Conservation (phyloP, 2,113 vertebrate species). For the Psephotus haematonotus region DNA sequence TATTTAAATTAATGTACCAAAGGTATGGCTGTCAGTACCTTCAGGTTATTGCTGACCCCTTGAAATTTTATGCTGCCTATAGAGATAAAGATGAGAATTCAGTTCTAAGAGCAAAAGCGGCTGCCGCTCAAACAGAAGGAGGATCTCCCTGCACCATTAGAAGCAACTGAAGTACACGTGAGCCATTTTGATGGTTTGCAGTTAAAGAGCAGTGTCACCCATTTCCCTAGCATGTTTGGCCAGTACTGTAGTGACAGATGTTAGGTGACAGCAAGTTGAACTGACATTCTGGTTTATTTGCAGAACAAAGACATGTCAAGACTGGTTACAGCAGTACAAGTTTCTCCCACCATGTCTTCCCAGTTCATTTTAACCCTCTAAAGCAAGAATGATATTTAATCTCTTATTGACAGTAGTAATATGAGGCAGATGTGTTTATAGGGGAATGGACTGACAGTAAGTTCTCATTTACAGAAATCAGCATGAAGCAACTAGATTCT, state of each 20-base stretch:
- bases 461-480: constrained; percentile 12
- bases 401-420: not conserved
- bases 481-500: not conserved
- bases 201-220: not conserved
- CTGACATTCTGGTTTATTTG: constrained; percentile 49
- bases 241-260: constrained; percentile 5
- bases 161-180: not conserved
- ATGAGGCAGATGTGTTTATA: not conserved
- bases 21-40: not conserved
- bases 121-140: not conserved
- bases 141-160: not conserved
- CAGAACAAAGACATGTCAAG: constrained; percentile 45
- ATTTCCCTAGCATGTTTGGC: constrained; percentile 34
- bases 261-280: constrained; percentile 43
- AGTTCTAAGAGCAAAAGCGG: not conserved
- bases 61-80: not conserved
- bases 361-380: constrained; percentile 9
- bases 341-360: not conserved
- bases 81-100: not conserved
- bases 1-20: not conserved
- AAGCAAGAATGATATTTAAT: not conserved
- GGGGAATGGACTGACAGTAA: not conserved
- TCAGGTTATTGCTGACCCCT: not conserved
- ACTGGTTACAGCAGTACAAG: constrained; percentile 4
- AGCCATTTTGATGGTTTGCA: not conserved